Conservation (phyloP, 2,113 vertebrate genomes). For the Apteryx owenii region DNA sequence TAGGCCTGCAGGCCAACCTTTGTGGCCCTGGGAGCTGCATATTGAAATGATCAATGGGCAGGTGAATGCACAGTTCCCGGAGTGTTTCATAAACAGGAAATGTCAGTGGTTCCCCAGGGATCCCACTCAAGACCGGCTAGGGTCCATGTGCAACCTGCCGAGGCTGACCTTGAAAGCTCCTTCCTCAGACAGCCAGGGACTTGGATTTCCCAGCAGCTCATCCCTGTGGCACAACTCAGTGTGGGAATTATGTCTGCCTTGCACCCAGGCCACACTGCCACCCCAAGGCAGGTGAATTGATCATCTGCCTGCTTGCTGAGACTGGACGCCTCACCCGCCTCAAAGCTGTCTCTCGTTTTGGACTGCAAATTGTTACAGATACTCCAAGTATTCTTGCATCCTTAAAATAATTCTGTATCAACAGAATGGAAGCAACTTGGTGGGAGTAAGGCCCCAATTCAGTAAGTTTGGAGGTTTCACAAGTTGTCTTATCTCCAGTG, state of each 20-base stretch:
- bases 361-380: background rate
- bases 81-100: background rate
- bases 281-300: background rate
- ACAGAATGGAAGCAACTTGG: background rate
- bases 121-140: background rate
- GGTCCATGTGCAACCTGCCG: background rate
- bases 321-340: fast-evolving
- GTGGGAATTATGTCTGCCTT: background rate
- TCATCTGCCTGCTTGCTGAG: background rate
- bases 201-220: background rate
- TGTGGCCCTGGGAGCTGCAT: background rate
- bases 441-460: background rate
- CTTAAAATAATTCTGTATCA: background rate
- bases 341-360: background rate
- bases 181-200: background rate
- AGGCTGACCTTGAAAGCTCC: background rate
- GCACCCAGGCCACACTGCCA: background rate
- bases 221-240: fast-evolving
- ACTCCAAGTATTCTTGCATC: background rate
- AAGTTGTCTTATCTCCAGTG: background rate
- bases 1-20: background rate
- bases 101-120: background rate
- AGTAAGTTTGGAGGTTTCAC: background rate
- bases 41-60: background rate
- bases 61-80: background rate